Conservation (phyloP, 1,140 invertebrate genomes). For the Paraescarpia echinospica region DNA sequence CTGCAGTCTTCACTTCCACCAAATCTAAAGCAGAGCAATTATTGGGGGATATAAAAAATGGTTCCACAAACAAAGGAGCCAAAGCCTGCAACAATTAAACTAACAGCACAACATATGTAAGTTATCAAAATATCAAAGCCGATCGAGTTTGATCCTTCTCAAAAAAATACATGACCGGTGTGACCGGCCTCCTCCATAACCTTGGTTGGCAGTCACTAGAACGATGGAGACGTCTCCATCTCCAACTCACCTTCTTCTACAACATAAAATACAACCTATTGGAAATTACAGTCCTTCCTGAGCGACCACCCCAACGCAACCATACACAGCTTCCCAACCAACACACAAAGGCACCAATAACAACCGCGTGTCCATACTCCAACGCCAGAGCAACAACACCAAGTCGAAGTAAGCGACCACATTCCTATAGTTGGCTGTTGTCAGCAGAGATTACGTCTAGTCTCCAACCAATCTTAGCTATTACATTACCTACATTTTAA, state of each 20-base stretch:
- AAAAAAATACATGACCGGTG: background rate
- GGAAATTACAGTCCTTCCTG: background rate
- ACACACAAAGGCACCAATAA: background rate
- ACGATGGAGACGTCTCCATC: background rate
- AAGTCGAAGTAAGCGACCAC: too few relatives aligned
- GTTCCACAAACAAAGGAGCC: too few relatives aligned
- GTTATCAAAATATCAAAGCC: background rate
- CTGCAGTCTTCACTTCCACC: too few relatives aligned
- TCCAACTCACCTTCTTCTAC: slow-evolving; percentile 4
- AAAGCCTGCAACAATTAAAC: too few relatives aligned
- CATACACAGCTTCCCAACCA: background rate
- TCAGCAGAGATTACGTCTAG: too few relatives aligned
- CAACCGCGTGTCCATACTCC: slow-evolving; percentile 14
- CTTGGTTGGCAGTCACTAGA: background rate
- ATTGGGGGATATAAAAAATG: too few relatives aligned
- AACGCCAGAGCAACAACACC: background rate
- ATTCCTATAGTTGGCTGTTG: too few relatives aligned
- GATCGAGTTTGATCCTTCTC: background rate
- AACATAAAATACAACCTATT: background rate
- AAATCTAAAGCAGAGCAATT: too few relatives aligned
- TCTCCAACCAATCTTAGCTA: too few relatives aligned
- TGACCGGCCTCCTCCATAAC: background rate
- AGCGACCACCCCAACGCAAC: background rate
- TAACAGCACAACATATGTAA: too few relatives aligned
- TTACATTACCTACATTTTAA: too few relatives aligned